Evolutionary conservation across 2,888 invertebrate genomes (phyloP), one percentile per base, ranked within the genome.

Genomic region (Callinectes sapidus): DNA sequence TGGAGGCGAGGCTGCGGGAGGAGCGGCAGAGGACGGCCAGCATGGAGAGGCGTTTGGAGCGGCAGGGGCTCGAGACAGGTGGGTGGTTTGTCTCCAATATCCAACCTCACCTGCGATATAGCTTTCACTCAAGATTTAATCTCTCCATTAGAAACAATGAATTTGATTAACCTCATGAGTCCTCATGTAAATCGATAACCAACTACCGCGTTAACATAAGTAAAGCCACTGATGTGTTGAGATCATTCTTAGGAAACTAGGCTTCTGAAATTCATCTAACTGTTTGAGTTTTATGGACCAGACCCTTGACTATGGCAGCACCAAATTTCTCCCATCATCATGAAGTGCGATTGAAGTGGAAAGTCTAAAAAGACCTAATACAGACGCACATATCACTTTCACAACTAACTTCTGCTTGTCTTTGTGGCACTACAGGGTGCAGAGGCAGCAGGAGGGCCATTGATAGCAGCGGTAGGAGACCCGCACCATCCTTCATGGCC

Each of bases 1-100:
- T 91, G 1, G 90, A 91, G 77, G 87, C 55, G n/a, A 32, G 90
- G 42, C 93, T 93, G 1, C 71, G 91, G 16, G 91, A 93, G 86
- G 91, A 91, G 71, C 90, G 89, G 16, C 91, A 89, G 91, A 39
- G 87, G 32, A 48, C 93, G 28, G 90, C 90, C 39, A 81, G n/a
- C 55, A 85, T 91, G 90, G 91, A 92, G 32, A 32, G 89, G 48
- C 81, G 81, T 42, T 39, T 92, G 10, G 91, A 92, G 39, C 88
- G 91, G 13, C 61, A 42, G 28, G 39, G 32, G 6, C 42, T 92
- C 1, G 91, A 92, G 8, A 14, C 90, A 48, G 55, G 85, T 35
- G 81, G 18, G n/a, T 16, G 14, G 5, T 35, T 5, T 77, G 61
- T 16, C 1, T 61, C 23, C 5, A 61, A 16, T 61, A 18, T 61